These are phyloP conservation scores for Etheostoma nigrum DNA, from an alignment of 2,797 vertebrate species.

Conservation along the genomic window DNA sequence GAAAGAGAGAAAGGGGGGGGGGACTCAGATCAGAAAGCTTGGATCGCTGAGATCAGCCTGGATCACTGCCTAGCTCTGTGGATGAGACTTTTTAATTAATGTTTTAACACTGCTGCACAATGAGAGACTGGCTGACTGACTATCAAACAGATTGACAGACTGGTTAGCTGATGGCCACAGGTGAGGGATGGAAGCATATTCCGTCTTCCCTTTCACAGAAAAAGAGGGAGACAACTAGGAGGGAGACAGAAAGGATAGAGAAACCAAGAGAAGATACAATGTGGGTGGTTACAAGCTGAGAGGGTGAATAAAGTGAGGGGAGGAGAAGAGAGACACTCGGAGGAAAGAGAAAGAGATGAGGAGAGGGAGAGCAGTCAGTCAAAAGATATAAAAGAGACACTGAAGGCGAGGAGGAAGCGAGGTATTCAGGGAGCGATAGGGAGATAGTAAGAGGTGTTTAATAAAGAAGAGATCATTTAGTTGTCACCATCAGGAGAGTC, in stretches of 20 bases:
- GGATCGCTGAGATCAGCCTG: slow-evolving; percentile 60
- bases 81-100: slow-evolving; percentile 79
- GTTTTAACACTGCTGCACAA: slow-evolving; percentile 70
- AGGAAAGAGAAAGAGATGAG: slow-evolving; percentile 65
- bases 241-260: slow-evolving; percentile 40
- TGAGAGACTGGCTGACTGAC: slow-evolving; percentile 62
- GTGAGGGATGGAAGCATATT: slow-evolving; percentile 51
- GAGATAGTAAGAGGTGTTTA: slow-evolving; percentile 86
- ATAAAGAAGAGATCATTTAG: slow-evolving; percentile 88
- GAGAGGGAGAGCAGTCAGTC: slow-evolving; percentile 73
- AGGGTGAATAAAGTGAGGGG: slow-evolving; percentile 22
- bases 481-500: slow-evolving; percentile 82
- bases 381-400: slow-evolving; percentile 75
- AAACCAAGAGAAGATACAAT: slow-evolving; percentile 40
- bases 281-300: slow-evolving; percentile 29
- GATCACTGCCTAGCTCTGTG: slow-evolving; percentile 70
- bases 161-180: slow-evolving; percentile 53
- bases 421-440: slow-evolving; percentile 67
- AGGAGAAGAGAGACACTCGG: slow-evolving; percentile 24
- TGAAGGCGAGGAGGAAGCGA: slow-evolving; percentile 72
- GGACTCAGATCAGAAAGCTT: slow-evolving; percentile 42
- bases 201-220: slow-evolving; percentile 32
- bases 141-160: slow-evolving; percentile 68
- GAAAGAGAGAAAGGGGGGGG: slow-evolving; percentile 42
- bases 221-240: slow-evolving; percentile 28